Base-by-base conservation (phyloP, 2,797 vertebrate species). In the Merluccius polli region DNA sequence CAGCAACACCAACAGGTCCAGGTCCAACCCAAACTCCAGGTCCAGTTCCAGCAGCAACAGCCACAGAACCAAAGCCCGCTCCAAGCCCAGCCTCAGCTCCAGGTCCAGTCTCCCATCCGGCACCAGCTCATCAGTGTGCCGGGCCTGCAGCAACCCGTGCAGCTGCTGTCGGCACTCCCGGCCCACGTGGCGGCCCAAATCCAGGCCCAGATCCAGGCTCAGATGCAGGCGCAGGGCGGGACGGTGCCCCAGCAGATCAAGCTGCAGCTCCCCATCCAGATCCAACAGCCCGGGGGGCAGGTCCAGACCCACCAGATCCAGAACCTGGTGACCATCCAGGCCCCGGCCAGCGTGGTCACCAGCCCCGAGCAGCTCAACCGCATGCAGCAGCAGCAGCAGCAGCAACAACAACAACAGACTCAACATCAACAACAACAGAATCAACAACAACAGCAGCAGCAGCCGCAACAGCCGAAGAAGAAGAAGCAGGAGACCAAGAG, bases 281-380 rank as follows among this genome's bases (percentile, higher is more conserved):
- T 95, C 81, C 95, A 95, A 85, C 95, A 93, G 36, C 84, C 93
- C 5, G 91, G 91, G 48, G 89, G 88, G 6, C 92, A 94, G 81
- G 94, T 93, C 21, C 96, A 97, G 86, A 85, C 95, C 65, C 96
- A 96, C 85, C 96, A 95, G 87, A 93, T 95, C 87, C 95, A 96
- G 90, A 97, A 96, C 81, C 94, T 96, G 92, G 96, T 97, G 81
- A 93, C 96, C 73, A 95, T 98, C 85, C 96, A 97, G 91, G 93
- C 97, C 24, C 93, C 89, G 7, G 79, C 95, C 78, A 95, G 94
- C 33, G 95, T 97, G 59, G 15, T 65, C n/a, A 27, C 59, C 59
- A 65, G 59, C 72, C 96, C 97, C 88, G 96, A 97, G 91, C 96
- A 98, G 88, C 93, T 98, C 78, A 96, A 96, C 78, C 93, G 95